A percentile compares a stretch with the other conserved stretches of the same genome.
phyloP scores from a whole-genome alignment of 2,113 vertebrate genomes.

The Rousettus leschenaultii region DNA sequence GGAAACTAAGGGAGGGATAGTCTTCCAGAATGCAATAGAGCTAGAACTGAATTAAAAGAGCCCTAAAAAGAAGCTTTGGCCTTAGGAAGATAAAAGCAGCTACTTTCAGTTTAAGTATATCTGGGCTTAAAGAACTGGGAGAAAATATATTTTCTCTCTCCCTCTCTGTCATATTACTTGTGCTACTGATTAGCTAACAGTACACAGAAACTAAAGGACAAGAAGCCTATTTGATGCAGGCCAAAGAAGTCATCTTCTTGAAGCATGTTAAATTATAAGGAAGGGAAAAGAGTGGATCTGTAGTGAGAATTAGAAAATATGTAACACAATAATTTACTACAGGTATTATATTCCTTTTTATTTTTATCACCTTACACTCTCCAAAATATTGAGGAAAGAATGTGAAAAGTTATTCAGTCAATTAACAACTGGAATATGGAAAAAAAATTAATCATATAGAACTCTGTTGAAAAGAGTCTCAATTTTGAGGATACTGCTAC shows the following conservation, averaged over 20 bases:
- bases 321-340: not conserved
- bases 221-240: not conserved
- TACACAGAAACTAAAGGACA: not conserved
- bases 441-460: not conserved
- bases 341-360: not conserved
- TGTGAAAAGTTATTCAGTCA: not conserved
- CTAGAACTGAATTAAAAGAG: not conserved
- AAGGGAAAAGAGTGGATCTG: not conserved
- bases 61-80: not conserved
- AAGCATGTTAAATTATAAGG: not conserved
- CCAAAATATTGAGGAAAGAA: not conserved
- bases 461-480: not conserved
- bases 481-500: not conserved
- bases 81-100: not conserved
- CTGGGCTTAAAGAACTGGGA: not conserved
- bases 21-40: not conserved
- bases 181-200: not conserved
- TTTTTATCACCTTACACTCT: not conserved
- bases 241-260: not conserved
- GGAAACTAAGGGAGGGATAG: not conserved
- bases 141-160: not conserved
- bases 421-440: not conserved
- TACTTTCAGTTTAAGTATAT: not conserved
- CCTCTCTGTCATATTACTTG: not conserved
- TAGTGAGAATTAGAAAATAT: not conserved